Conservation (phyloP, 2,888 invertebrate genomes). For the Brachylomia viminalis region DNA sequence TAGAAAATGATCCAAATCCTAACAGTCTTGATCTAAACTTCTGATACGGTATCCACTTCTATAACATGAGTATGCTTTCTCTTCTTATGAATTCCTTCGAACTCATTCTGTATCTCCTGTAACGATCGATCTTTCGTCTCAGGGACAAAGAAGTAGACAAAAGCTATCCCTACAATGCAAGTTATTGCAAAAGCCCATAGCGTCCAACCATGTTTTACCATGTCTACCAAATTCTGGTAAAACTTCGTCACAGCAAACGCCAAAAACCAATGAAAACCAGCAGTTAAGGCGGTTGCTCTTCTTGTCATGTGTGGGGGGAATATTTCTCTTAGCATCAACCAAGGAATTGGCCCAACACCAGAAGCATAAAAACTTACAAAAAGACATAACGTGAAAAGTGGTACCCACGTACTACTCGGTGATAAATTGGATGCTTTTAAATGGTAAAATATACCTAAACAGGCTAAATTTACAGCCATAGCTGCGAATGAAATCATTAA, state of each 20-base stretch:
- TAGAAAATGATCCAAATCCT: constrained; percentile 39
- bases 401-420: constrained; percentile 86
- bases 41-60: constrained; percentile 84
- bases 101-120: constrained; percentile 89
- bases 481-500: constrained; percentile 91
- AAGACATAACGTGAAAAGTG: constrained; percentile 89
- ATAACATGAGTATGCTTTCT: constrained; percentile 86
- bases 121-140: constrained; percentile 92
- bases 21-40: constrained; percentile 72
- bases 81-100: constrained; percentile 85
- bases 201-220: constrained; percentile 91
- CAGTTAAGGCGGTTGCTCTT: constrained; percentile 92
- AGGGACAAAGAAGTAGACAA: constrained; percentile 92
- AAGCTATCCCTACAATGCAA: constrained; percentile 91
- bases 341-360: constrained; percentile 93
- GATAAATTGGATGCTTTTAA: constrained; percentile 75
- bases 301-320: constrained; percentile 92
- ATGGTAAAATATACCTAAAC: constrained; percentile 88
- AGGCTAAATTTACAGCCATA: constrained; percentile 90
- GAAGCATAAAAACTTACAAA: constrained; percentile 91
- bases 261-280: constrained; percentile 92
- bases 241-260: constrained; percentile 92
- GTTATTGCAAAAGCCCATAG: constrained; percentile 92
- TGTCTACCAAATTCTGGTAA: constrained; percentile 91
- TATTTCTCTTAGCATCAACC: constrained; percentile 93